These are phyloP conservation scores for Spodoptera litura DNA, from an alignment of 1,140 invertebrate species.

Conservation along the genomic window DNA sequence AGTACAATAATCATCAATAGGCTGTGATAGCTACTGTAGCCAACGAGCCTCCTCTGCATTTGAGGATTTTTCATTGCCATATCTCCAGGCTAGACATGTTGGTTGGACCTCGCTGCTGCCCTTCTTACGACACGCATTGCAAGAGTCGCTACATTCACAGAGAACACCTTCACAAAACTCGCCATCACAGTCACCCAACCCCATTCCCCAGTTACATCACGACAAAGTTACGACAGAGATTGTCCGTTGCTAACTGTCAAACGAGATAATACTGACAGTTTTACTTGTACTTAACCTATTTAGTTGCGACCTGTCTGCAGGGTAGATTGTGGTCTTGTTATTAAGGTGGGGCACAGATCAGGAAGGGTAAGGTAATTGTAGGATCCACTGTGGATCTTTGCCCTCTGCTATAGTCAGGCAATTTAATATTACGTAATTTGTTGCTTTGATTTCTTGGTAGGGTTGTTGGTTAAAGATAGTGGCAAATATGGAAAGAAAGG, in stretches of 20 bases:
- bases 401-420: background rate
- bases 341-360: constrained; percentile 7
- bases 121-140: no score
- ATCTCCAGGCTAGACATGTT: no score
- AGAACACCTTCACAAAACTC: background rate
- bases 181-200: background rate
- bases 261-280: constrained; percentile 43
- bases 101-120: no score
- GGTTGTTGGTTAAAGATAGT: no score
- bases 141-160: no score
- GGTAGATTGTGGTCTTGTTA: constrained; percentile 22
- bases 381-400: background rate
- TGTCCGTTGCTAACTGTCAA: constrained; percentile 46
- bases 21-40: no score
- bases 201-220: constrained; percentile 33
- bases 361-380: constrained; percentile 16
- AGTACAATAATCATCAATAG: no score
- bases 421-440: no score
- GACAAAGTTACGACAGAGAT: constrained; percentile 46
- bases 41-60: no score
- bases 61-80: no score
- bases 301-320: constrained; percentile 19
- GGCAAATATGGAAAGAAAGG: no score
- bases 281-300: constrained; percentile 38
- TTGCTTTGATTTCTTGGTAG: no score